Evolutionary conservation across 1,140 invertebrate species (phyloP).

Genomic region (Apis florea): DNA sequence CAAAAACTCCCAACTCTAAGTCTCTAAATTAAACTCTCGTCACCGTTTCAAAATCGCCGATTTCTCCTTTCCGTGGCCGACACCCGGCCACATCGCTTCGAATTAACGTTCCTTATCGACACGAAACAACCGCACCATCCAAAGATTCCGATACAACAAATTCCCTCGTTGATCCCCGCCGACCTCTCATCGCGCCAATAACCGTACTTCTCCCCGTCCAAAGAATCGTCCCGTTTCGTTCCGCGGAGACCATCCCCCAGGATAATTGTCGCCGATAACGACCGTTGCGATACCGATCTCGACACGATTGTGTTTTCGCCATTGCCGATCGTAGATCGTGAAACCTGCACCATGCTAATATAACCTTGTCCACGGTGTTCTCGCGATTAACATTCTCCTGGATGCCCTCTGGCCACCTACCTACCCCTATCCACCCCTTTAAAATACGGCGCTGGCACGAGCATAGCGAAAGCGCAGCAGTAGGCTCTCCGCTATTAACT

Average conservation of each 20-base stretch:
- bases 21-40: no score
- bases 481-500: conserved; percentile 60
- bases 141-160: background rate
- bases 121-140: no score
- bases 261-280: conserved; percentile 40
- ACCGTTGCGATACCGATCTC: conserved; percentile 37
- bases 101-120: background rate
- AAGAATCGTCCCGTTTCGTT: conserved; percentile 22
- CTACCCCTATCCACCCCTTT: conserved; percentile 38
- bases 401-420: conserved; percentile 48
- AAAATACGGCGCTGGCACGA: conserved; percentile 52
- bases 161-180: background rate
- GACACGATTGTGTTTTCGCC: conserved; percentile 7
- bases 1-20: no score
- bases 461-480: background rate
- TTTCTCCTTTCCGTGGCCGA: background rate
- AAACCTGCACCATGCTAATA: conserved; percentile 1
- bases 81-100: no score
- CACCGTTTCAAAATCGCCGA: no score
- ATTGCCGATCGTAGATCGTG: conserved; percentile 44
- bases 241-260: conserved; percentile 7
- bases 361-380: conserved; percentile 44
- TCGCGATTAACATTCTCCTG: conserved; percentile 47
- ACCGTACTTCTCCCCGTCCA: background rate
- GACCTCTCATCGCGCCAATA: background rate